Evolutionary conservation across 2,888 invertebrate genomes (phyloP), one percentile per base, ranked within the genome.

Genomic region (Adineta ricciae): DNA sequence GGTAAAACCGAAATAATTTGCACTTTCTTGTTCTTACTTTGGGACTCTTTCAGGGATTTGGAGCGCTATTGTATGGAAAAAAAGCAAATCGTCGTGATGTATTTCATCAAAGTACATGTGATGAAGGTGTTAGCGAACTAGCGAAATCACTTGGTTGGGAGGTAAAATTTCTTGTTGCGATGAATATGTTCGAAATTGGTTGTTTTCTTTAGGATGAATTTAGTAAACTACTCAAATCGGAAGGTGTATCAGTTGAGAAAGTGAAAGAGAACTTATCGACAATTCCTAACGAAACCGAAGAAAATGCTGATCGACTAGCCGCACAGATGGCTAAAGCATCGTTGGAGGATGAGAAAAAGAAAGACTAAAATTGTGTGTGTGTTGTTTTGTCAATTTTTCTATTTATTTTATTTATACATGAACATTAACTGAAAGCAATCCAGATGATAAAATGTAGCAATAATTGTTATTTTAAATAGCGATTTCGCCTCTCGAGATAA

Each of bases 111-210:
- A 54, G 78, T 8, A 52, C 73, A 36, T 85, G 85, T 73, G 85
- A 85, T 56, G 83, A 84, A n/a, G 83, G 83, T 16, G 83, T 83
- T 46, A 27, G 27, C 21, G 46, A 83, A 41, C 78, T 85, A 16
- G 83, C 56, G 11, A 54, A 82, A 82, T 36, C 64, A 36, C 56
- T 85, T 14, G 85, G 78, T 56, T 85, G 85, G 85, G 72, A 85
- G 54, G 84, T 78, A 41, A 38, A 19, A 11, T 21, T 78, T 14
- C 5, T 64, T 27, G 11, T 27, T 64, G 5, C 46, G n/a, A 46
- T 46, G 46, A 46, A 46, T 46, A 46, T n/a, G 9, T 56, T 21
- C 5, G 4, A 16, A 4, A n/a, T 56, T 56, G 56, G 24, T 7
- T n/a, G 4, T 56, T 16, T n/a, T 56, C 9, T 41, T 5, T 78